Base-by-base conservation (phyloP, 2,888 invertebrate genomes). In the Eremobia ochroleuca region DNA sequence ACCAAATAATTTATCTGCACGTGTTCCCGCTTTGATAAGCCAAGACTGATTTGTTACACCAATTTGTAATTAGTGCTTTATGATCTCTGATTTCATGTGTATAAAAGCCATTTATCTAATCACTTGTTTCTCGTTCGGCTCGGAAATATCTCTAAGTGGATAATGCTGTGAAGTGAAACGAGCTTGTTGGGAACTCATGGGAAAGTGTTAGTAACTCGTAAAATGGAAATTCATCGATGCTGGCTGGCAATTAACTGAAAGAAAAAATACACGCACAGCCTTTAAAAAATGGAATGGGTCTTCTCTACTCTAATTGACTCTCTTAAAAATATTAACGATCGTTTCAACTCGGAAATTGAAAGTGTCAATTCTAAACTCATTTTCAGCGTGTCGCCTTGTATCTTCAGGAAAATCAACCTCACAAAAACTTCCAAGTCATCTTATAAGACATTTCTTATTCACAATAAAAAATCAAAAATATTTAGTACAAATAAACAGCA, bases 41-140 rank as follows among this genome's bases (percentile, higher is more conserved):
- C 79, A 79, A 80, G 84, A 85, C 80, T 76, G 81, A 89, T 89
- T 89, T 73, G 88, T 64, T 80, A 88, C 88, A 88, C 84, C 86
- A 87, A 82, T 86, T 88, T 79, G 85, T 88, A 84, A 89, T 88
- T 89, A 88, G 86, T 81, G 85, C 83, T 88, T 88, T 89, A 87
- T 83, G 88, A 86, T 85, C 85, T 88, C 77, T 85, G 87, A 85
- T 87, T 87, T 87, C 84, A 76, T 86, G 81, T 81, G 81, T 82
- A 73, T 84, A 89, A 83, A 74, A 83, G 70, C 78, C 78, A 76
- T 88, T 85, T 83, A 81, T 80, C 83, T 88, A 83, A 88, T 87
- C 78, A 83, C 83, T 87, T 88, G 85, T 87, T 85, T 85, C 87
- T 82, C 61, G 69, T 77, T 81, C 77, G 73, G 66, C 58, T 87